These are phyloP conservation scores for Rhinogobio ventralis DNA, from an alignment of 2,797 vertebrate genomes.

Conservation along the genomic window DNA sequence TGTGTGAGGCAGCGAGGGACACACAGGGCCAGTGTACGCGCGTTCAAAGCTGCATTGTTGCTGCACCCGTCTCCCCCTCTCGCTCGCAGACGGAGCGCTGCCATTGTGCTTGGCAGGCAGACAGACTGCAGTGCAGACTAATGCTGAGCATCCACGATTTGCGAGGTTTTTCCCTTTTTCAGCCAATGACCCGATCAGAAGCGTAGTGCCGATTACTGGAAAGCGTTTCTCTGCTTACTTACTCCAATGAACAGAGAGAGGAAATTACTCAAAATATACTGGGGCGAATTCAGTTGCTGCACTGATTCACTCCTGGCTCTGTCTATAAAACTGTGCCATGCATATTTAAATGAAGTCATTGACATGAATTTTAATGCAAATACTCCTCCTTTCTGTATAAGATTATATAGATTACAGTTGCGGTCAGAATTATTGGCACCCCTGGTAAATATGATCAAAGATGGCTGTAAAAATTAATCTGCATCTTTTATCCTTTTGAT, in stretches of 20 bases:
- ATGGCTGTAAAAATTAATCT: no score
- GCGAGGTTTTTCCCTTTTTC: not conserved
- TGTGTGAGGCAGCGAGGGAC: conserved; percentile 75
- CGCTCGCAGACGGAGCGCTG: conserved; percentile 63
- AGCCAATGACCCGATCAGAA: not conserved
- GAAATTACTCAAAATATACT: not conserved
- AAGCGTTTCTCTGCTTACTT: not conserved
- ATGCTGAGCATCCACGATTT: conserved; percentile 49
- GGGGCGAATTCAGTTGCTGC: not conserved
- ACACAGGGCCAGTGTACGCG: conserved; percentile 73
- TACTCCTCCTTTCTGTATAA: not conserved
- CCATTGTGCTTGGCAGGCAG: conserved; percentile 62
- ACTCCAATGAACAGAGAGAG: not conserved
- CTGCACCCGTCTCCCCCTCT: conserved; percentile 68
- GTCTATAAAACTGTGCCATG: not conserved
- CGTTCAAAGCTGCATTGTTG: conserved; percentile 82
- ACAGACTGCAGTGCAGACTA: conserved; percentile 55
- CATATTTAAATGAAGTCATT: not conserved
- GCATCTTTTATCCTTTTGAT: no score
- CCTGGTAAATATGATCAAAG: no score
- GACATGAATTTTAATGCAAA: not conserved
- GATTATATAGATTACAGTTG: not conserved
- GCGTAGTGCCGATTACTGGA: not conserved
- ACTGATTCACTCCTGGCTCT: not conserved
- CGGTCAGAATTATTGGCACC: no score